phyloP scores from a whole-genome alignment of 2,888 invertebrate species.

The Rotaria socialis region DNA sequence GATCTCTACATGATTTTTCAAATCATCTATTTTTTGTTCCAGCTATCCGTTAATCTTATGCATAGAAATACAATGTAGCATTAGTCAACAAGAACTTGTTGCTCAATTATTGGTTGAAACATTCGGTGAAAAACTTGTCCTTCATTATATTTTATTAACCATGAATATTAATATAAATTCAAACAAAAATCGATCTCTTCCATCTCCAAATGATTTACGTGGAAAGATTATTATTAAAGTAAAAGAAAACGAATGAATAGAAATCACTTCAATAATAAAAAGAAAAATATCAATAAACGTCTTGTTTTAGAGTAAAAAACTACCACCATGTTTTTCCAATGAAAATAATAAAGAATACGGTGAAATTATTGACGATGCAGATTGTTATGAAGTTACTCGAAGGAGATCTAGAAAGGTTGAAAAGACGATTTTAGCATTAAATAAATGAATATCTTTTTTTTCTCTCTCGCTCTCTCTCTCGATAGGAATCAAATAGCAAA shows the following conservation, averaged over 20 bases:
- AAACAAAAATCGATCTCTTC: not conserved
- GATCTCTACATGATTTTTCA: not conserved
- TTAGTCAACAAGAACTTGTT: slow-evolving; percentile 1
- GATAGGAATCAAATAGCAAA: not conserved
- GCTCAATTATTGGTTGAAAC: not conserved
- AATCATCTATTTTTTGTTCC: not conserved
- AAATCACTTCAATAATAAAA: not conserved
- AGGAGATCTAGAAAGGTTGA: slow-evolving; percentile 6
- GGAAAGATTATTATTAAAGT: slow-evolving; percentile 31
- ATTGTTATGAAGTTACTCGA: slow-evolving; percentile 22
- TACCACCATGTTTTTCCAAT: not conserved
- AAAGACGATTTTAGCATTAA: not conserved
- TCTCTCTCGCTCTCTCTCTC: not conserved
- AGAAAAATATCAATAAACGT: not conserved
- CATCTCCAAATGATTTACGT: not conserved
- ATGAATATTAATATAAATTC: not conserved
- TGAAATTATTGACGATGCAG: slow-evolving; percentile 5
- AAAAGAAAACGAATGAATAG: not conserved
- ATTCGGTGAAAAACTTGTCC: not conserved
- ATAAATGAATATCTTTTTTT: not conserved
- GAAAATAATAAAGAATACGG: not conserved
- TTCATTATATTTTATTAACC: not conserved
- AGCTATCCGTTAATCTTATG: slow-evolving; percentile 32
- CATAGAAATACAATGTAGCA: not conserved
- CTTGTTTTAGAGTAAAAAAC: not conserved